Evolutionary conservation across 2,113 vertebrate species (phyloP), one percentile per base, ranked within the genome.

Genomic region (Proterorhinus semilunaris): DNA sequence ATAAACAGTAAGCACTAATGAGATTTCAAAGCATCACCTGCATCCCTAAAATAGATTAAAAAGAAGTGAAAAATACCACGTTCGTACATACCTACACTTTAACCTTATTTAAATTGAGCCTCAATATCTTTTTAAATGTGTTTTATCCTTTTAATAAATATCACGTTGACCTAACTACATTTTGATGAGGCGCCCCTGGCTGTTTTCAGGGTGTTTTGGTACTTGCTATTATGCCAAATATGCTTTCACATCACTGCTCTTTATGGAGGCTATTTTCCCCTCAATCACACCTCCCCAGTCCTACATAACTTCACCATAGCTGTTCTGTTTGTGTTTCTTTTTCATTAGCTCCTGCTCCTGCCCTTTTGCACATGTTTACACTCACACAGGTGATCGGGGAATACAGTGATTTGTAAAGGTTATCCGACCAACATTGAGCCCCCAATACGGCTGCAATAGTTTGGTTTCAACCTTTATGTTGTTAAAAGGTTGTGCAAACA

Each of bases 341-440:
- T 89, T 83, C 84, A 87, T 91, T 87, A 88, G 81, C 88, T 83
- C 78, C 66, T 70, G 77, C 72, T 85, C 77, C 74, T 91, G 88
- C 91, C 90, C 89, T 91, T 92, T 88, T 75, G n/a, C 71, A 65
- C 55, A 42, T 58, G 55, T 58, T 82, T 36, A 36, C 27, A 36
- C 78, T 74, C 59, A 67, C 71, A 67, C 43, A 63, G 49, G 61
- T 71, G 49, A 71, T 73, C 66, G 48, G 80, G 83, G 78, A 27
- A 68, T 79, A 78, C 80, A 72, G 79, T 77, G 83, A 76, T 84
- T 85, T 80, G 58, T 76, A 85, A 91, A 91, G 88, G 87, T 90
- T 87, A 83, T 75, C 72, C 57, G 17, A 54, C 58, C 59, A 36
- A 8, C 8, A 53, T 58, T 63, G 75, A 68, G 79, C 72, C 74